Evolutionary conservation across 2,888 invertebrate species (phyloP).

Genomic region (Drosophila kanekoi): DNA sequence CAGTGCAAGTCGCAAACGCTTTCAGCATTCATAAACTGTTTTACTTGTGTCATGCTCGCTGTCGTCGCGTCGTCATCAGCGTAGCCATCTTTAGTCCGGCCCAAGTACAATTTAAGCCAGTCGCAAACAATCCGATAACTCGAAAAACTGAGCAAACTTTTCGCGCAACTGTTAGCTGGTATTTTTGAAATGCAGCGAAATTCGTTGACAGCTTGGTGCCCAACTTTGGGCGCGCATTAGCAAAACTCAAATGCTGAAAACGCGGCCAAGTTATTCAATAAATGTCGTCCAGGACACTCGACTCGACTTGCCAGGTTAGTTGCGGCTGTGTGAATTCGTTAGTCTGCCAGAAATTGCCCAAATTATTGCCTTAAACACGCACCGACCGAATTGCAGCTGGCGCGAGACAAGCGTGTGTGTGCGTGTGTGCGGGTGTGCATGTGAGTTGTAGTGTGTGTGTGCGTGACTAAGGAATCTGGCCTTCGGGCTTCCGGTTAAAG

Average conservation of each 20-base stretch:
- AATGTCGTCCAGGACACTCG: conserved; percentile 53
- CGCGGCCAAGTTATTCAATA: conserved; percentile 76
- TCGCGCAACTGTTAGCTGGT: conserved; percentile 36
- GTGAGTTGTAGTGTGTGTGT: background rate
- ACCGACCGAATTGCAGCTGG: conserved; percentile 14
- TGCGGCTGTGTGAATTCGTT: conserved; percentile 32
- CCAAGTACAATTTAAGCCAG: conserved; percentile 56
- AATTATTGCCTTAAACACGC: conserved; percentile 71
- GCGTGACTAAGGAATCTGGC: conserved; percentile 10
- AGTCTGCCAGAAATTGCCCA: conserved; percentile 60
- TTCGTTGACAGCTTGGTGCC: conserved; percentile 72
- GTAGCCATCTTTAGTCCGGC: conserved; percentile 25
- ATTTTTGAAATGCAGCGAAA: conserved; percentile 55
- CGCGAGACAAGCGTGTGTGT: background rate
- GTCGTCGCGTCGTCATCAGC: conserved; percentile 45
- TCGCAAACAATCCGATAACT: conserved; percentile 65
- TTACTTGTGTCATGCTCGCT: conserved; percentile 66
- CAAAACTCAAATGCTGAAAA: conserved; percentile 74
- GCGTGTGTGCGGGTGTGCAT: conserved; percentile 1
- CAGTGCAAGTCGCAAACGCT: conserved; percentile 16
- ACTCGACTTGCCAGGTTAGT: conserved; percentile 59
- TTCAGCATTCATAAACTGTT: conserved; percentile 59
- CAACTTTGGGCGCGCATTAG: conserved; percentile 69
- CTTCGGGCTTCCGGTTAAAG: conserved; percentile 27
- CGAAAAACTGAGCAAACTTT: conserved; percentile 61